Conservation (phyloP, 2,797 vertebrate genomes). For the Phyllotis vaccarum region DNA sequence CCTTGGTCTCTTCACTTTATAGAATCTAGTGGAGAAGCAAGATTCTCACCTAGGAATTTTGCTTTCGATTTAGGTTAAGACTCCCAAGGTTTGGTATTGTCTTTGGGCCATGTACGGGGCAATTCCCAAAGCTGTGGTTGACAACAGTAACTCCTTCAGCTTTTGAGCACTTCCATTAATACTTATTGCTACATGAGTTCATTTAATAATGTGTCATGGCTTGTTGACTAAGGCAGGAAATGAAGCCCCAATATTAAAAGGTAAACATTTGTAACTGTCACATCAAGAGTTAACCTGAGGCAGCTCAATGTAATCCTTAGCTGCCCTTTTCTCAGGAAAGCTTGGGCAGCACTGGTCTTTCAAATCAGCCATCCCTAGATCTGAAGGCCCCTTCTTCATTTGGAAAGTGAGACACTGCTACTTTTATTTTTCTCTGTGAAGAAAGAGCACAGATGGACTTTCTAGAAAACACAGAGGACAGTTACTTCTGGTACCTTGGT, state of each 20-base stretch:
- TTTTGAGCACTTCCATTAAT: not conserved
- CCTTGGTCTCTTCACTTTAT: not conserved
- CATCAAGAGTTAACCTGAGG: not conserved
- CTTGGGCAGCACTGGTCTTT: not conserved
- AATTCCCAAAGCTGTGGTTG: not conserved
- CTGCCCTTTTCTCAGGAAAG: not conserved
- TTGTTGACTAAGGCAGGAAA: not conserved
- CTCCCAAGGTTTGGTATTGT: not conserved
- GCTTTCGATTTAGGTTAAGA: not conserved
- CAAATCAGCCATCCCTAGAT: not conserved
- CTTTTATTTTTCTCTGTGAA: not conserved
- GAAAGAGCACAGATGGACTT: not conserved
- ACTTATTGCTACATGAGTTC: not conserved
- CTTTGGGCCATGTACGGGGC: not conserved
- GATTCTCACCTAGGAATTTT: not conserved
- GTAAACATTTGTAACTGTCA: not conserved
- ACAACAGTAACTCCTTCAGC: not conserved
- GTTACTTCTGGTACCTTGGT: not conserved
- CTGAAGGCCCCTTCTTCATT: not conserved
- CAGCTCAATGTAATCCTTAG: not conserved
- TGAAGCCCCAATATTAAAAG: not conserved
- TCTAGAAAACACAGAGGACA: not conserved
- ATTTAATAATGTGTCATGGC: not conserved
- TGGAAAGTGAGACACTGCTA: not conserved
- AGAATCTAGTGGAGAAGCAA: not conserved